A percentile compares a stretch with the other conserved stretches of the same genome.
phyloP scores from a whole-genome alignment of 2,113 vertebrate species.

The Phylloscopus whistleri region DNA sequence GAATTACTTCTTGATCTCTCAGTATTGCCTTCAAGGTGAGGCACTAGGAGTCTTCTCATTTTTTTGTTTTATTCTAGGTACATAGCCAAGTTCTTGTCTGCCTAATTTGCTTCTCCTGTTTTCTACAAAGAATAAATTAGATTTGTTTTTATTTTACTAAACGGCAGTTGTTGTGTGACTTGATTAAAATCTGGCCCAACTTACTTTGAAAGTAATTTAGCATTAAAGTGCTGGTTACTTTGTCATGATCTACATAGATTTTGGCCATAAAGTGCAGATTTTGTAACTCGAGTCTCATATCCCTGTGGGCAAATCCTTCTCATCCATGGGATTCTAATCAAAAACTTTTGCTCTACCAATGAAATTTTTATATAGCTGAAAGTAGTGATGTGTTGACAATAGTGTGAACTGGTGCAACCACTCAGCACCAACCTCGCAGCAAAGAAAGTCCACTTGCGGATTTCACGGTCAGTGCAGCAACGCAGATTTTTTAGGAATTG shows the following conservation, averaged over 20 bases:
- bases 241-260: no score
- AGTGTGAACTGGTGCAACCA: rapidly evolving
- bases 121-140: slow-evolving; percentile 52
- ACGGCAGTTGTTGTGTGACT: background rate
- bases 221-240: background rate
- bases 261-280: background rate
- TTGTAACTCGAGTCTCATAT: background rate
- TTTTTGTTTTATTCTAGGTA: background rate
- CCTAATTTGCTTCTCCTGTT: background rate
- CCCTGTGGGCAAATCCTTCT: background rate
- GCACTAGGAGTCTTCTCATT: background rate
- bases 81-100: background rate
- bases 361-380: background rate
- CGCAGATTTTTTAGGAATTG: rapidly evolving
- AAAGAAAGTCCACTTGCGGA: no score
- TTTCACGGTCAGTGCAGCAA: rapidly evolving
- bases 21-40: background rate
- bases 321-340: background rate
- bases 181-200: background rate
- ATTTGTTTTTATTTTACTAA: slow-evolving; percentile 29
- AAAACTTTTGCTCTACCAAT: background rate
- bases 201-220: background rate
- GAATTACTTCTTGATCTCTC: background rate
- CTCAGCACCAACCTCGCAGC: background rate
- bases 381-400: rapidly evolving